Conservation (phyloP, 2,888 invertebrate genomes). For the Bimastos eiseni region DNA sequence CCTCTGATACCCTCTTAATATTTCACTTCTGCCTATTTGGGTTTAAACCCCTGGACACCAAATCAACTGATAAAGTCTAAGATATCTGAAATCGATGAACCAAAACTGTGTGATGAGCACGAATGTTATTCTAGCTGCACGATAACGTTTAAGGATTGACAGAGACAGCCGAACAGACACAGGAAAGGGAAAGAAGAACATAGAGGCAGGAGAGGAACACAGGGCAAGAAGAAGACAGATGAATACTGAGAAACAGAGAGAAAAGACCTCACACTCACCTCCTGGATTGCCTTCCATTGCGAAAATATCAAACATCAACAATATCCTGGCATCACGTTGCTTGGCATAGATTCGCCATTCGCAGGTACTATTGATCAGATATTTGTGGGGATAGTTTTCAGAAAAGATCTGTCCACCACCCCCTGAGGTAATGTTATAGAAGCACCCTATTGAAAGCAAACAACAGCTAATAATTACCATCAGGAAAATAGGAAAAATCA, state of each 20-base stretch:
- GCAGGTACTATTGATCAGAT: slow-evolving; percentile 76
- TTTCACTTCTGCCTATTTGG: no score
- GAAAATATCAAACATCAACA: slow-evolving; percentile 83
- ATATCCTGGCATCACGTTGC: slow-evolving; percentile 80
- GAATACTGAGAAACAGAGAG: background rate
- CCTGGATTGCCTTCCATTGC: slow-evolving; percentile 88
- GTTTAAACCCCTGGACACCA: no score
- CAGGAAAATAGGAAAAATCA: background rate
- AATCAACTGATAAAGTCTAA: no score
- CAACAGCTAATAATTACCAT: background rate
- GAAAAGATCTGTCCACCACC: slow-evolving; percentile 75
- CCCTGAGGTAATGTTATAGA: slow-evolving; percentile 75
- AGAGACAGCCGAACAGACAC: no score
- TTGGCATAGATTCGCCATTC: slow-evolving; percentile 93
- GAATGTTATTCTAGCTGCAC: no score
- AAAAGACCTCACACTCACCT: slow-evolving; percentile 15
- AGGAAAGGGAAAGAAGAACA: no score
- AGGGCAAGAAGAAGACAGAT: background rate
- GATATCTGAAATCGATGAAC: no score
- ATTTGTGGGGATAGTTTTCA: slow-evolving; percentile 87
- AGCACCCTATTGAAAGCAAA: slow-evolving; percentile 73
- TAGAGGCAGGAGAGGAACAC: background rate
- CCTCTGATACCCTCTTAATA: background rate
- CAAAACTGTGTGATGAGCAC: no score
- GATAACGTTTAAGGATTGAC: no score